A percentile compares a stretch with the other conserved stretches of the same genome.
Evolutionary conservation across 2,888 invertebrate genomes (phyloP).

Genomic region (Lydus trimaculatus): DNA sequence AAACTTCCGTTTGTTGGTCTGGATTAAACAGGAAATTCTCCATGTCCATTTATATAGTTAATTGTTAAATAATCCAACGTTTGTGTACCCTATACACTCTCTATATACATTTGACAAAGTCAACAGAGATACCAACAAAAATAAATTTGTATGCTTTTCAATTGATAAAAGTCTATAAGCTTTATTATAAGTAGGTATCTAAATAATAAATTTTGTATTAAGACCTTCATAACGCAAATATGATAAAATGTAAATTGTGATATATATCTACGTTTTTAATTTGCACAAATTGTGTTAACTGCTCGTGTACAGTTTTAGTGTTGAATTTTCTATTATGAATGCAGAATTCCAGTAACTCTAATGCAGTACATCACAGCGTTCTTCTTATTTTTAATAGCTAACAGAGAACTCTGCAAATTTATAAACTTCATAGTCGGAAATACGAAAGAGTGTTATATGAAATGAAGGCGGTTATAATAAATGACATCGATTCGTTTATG

Average conservation of each 20-base stretch:
- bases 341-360: not conserved
- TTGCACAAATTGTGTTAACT: not conserved
- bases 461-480: not conserved
- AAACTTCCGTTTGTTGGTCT: not conserved
- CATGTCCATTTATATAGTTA: not conserved
- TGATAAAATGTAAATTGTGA: not conserved
- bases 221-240: not conserved
- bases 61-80: conserved; percentile 2
- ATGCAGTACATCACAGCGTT: not conserved
- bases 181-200: not conserved
- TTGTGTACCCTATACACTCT: not conserved
- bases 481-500: not conserved
- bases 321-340: not conserved
- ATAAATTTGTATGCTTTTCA: not conserved
- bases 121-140: not conserved
- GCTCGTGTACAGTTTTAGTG: not conserved
- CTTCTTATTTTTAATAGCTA: not conserved
- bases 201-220: not conserved
- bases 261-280: no score
- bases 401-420: not conserved
- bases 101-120: not conserved
- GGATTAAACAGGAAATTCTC: conserved; percentile 1
- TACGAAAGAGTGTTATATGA: not conserved
- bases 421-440: not conserved
- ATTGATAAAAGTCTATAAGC: not conserved